phyloP scores from a whole-genome alignment of 2,113 vertebrate species.

The Talpa occidentalis region DNA sequence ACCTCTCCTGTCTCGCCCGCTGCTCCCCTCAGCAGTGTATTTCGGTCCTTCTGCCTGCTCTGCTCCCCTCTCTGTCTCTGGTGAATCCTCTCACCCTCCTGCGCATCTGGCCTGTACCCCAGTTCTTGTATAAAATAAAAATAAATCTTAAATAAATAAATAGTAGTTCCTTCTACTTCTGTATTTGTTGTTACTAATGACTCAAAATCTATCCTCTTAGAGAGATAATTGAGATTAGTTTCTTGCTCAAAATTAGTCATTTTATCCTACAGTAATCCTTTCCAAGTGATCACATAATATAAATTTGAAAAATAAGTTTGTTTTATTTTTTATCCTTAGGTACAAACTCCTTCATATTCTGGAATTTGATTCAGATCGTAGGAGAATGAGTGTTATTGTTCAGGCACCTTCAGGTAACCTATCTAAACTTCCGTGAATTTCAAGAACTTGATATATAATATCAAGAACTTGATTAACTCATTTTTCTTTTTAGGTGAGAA shows the following conservation, averaged over 20 bases:
- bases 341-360: conserved; percentile 96
- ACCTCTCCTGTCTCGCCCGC: too few species aligned
- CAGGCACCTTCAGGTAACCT: conserved; percentile 92
- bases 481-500: conserved; percentile 88
- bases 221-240: conserved; percentile 30
- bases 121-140: too few species aligned
- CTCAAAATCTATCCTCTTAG: background rate
- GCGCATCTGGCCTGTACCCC: too few species aligned
- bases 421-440: conserved; percentile 29
- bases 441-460: background rate
- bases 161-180: conserved; percentile 15
- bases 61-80: too few species aligned
- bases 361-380: conserved; percentile 96
- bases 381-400: conserved; percentile 98
- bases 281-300: conserved; percentile 3
- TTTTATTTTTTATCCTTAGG: conserved; percentile 80
- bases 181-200: background rate
- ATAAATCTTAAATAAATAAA: too few species aligned
- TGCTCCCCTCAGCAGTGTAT: too few species aligned
- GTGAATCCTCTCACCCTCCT: too few species aligned
- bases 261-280: conserved; percentile 41
- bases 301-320: background rate
- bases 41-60: too few species aligned
- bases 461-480: conserved; percentile 43
- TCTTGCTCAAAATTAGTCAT: conserved; percentile 23